phyloP scores from a whole-genome alignment of 2,888 invertebrate species.

The Cheilosia urbana region DNA sequence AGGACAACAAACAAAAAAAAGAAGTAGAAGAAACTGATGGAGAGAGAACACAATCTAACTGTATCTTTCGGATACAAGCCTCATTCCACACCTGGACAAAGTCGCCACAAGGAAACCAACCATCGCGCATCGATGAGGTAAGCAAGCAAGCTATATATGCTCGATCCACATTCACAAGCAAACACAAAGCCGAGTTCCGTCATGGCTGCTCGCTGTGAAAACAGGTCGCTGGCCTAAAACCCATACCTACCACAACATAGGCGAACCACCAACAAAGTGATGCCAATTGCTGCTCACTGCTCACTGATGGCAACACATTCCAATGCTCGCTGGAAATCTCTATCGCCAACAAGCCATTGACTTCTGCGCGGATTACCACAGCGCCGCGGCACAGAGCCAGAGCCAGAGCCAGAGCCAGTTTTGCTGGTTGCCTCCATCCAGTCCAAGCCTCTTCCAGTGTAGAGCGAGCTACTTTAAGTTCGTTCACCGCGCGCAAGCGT shows the following conservation, averaged over 20 bases:
- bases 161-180: slow-evolving; percentile 26
- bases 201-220: slow-evolving; percentile 59
- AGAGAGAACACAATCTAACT: slow-evolving; percentile 54
- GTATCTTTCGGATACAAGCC: slow-evolving; percentile 58
- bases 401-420: slow-evolving; percentile 28
- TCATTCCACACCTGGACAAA: slow-evolving; percentile 66
- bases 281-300: neutral
- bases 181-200: slow-evolving; percentile 74
- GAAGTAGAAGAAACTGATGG: neutral
- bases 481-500: slow-evolving; percentile 81
- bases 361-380: slow-evolving; percentile 54
- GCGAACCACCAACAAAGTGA: neutral
- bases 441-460: slow-evolving; percentile 80
- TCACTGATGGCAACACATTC: slow-evolving; percentile 36
- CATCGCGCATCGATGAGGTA: slow-evolving; percentile 46
- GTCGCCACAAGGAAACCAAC: slow-evolving; percentile 48
- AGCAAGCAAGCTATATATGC: slow-evolving; percentile 55
- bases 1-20: slow-evolving; percentile 9
- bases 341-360: slow-evolving; percentile 63
- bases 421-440: slow-evolving; percentile 21
- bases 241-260: slow-evolving; percentile 72
- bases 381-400: neutral
- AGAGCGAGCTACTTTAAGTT: slow-evolving; percentile 83
- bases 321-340: slow-evolving; percentile 53
- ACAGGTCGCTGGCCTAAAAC: slow-evolving; percentile 67